phyloP scores from a whole-genome alignment of 2,888 invertebrate species.

The Trachelus troglodyta region DNA sequence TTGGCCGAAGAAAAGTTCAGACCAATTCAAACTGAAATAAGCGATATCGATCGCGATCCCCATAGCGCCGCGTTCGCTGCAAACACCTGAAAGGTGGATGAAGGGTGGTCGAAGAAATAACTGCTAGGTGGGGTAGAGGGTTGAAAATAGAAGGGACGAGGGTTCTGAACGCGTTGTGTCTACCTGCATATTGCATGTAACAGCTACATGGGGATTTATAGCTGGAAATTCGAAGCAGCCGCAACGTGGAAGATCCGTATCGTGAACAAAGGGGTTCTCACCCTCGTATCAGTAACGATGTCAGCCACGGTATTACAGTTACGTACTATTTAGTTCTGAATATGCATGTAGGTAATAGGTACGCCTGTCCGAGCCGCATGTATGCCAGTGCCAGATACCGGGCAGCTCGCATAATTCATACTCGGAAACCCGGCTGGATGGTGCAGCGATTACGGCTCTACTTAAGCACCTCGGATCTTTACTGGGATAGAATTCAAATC shows the following conservation, averaged over 20 bases:
- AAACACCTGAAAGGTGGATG: not conserved
- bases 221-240: constrained; percentile 6
- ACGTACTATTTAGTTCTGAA: constrained; percentile 8
- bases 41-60: not conserved
- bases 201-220: not conserved
- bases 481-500: not conserved
- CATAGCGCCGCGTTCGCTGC: not conserved
- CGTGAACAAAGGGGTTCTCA: constrained; percentile 5
- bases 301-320: constrained; percentile 6
- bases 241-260: constrained; percentile 8
- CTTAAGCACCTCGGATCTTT: not conserved
- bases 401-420: constrained; percentile 6
- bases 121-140: not conserved
- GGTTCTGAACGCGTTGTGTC: not conserved
- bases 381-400: constrained; percentile 2
- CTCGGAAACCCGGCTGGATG: not conserved
- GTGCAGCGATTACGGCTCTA: not conserved
- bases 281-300: constrained; percentile 4
- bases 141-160: not conserved
- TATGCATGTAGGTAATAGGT: constrained; percentile 8
- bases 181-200: not conserved
- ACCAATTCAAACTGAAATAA: not conserved
- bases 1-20: not conserved
- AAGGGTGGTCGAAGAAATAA: not conserved
- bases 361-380: constrained; percentile 6